Base-by-base conservation (phyloP, 1,140 invertebrate genomes). In the Ceratoteleas bidentatus region DNA sequence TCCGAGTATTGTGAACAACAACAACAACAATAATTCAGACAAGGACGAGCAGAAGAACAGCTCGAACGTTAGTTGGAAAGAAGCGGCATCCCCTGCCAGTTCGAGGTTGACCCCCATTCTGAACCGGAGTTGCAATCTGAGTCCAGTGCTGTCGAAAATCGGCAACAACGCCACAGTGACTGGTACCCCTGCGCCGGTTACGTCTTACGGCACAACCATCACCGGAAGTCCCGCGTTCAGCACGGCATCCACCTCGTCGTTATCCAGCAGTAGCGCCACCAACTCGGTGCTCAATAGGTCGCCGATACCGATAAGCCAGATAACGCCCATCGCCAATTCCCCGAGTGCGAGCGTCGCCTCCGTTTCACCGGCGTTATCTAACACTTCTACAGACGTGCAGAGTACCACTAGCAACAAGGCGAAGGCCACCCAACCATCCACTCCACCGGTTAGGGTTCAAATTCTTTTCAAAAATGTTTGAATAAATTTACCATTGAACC, bases 91-190 rank as follows among this genome's bases (percentile, higher is more conserved):
- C 0, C 87, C 85, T 0, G 82, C 83, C 45, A 90, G 88, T 83
- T 87, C 85, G 11, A 88, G 85, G 75, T 80, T 88, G 1, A 92
- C 92, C 5, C 92, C 93, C 0, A 92, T 90, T 56, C 90, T 89
- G 6, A 90, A 87, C 49, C 88, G 85, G 62, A 84, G 85, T n/a
- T 87, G 84, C 15, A 90, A 90, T 14, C 45, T 90, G 0, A 91
- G 89, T 52, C 90, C 90, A 0, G 84, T 90, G 1, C 77, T 89
- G 47, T 64, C 87, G 14, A 87, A 87, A 33, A 86, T 83, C 15
- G 87, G 60, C 57, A 68, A 75, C 11, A 87, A 80, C 6, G 72
- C 88, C 0, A 61, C 85, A 7, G 60, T 83, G 7, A 87, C 86
- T 75, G 87, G 75, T 60, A 87, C 87, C 3, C 85, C 87, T 6